A percentile compares a stretch with the other conserved stretches of the same genome.
These are phyloP conservation scores for Cebus imitator DNA, from an alignment of 2,113 vertebrate genomes.

Conservation along the genomic window DNA sequence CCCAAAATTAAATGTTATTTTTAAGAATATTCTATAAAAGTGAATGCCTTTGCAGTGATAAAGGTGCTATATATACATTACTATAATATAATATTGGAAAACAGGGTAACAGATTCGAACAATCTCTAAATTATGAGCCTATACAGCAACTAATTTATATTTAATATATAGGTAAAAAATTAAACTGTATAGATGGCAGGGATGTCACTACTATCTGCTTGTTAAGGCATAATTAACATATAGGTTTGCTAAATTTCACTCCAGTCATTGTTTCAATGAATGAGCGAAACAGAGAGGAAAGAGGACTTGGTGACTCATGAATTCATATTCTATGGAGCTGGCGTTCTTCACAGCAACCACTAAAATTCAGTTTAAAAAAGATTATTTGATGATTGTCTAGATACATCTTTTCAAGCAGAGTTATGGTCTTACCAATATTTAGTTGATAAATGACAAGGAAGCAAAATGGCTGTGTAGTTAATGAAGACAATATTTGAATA, in stretches of 20 bases:
- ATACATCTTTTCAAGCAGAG: neutral
- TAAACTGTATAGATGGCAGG: neutral
- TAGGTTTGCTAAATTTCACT: neutral
- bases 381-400: neutral
- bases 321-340: neutral
- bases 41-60: neutral
- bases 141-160: neutral
- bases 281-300: neutral
- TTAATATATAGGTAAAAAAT: neutral
- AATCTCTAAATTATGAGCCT: neutral
- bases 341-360: neutral
- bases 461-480: neutral
- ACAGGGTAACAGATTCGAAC: neutral
- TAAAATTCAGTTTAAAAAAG: neutral
- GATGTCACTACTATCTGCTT: neutral
- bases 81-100: neutral
- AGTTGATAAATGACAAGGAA: neutral
- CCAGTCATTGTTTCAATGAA: neutral
- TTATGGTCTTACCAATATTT: neutral
- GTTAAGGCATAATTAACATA: neutral
- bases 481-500: neutral
- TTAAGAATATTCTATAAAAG: neutral
- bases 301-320: neutral
- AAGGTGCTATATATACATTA: neutral
- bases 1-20: neutral